Conservation (phyloP, 2,888 invertebrate genomes). For the Amphipyra berbera region DNA sequence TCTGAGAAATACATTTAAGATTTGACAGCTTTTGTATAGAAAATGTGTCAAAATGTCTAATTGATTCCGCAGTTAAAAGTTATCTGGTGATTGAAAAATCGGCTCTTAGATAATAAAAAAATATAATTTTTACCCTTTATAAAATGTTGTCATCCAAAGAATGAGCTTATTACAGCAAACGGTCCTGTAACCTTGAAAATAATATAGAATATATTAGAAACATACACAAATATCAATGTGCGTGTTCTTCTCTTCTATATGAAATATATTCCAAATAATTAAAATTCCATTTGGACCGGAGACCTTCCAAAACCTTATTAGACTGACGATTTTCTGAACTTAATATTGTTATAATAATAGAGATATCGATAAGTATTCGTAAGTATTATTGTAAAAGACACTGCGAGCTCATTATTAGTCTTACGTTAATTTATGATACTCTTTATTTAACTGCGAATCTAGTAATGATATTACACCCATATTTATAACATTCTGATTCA, state of each 20-base stretch:
- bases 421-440: slow-evolving; percentile 19
- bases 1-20: too few relatives aligned
- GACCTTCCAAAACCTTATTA: slow-evolving; percentile 36
- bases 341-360: slow-evolving; percentile 11
- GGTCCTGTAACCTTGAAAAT: too few relatives aligned
- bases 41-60: too few relatives aligned
- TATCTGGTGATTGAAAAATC: too few relatives aligned
- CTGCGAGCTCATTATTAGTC: slow-evolving; percentile 13
- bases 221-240: slow-evolving; percentile 29
- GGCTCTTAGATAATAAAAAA: not conserved
- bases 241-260: slow-evolving; percentile 1
- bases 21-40: too few relatives aligned
- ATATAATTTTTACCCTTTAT: not conserved
- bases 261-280: slow-evolving; percentile 13
- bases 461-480: slow-evolving; percentile 11
- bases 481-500: slow-evolving; percentile 1
- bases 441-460: slow-evolving; percentile 21
- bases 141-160: not conserved
- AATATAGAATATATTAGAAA: not conserved
- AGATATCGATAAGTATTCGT: slow-evolving; percentile 36
- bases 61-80: too few relatives aligned
- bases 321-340: slow-evolving; percentile 40
- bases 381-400: slow-evolving; percentile 48
- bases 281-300: slow-evolving; percentile 29
- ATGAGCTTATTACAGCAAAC: slow-evolving; percentile 21